Percentiles rank a stretch among this genome's conserved stretches.
These are phyloP conservation scores for Epinephelus lanceolatus DNA, from an alignment of 2,113 vertebrate genomes.

Conservation along the genomic window DNA sequence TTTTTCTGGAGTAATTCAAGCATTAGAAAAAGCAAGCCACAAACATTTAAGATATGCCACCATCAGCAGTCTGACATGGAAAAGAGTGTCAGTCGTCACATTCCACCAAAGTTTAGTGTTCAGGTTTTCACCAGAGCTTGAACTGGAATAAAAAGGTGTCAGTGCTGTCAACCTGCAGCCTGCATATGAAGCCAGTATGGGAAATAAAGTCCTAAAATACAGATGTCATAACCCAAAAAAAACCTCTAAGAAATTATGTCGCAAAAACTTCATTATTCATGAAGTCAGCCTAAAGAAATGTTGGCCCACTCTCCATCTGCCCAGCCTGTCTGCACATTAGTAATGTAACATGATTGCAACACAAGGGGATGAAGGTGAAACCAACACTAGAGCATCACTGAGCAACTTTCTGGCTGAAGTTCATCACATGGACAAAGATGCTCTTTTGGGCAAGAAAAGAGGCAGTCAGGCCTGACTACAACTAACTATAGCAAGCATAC, in stretches of 20 bases:
- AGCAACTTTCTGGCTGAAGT: too few species aligned
- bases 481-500: not conserved
- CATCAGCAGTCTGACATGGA: conserved; percentile 29
- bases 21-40: conserved; percentile 13
- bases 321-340: too few species aligned
- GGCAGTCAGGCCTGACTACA: not conserved
- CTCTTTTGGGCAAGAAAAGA: not conserved
- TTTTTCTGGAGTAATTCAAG: not conserved
- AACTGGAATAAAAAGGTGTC: not conserved
- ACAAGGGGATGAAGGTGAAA: too few species aligned
- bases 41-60: not conserved
- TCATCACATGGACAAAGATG: not conserved
- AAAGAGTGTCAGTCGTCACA: not conserved
- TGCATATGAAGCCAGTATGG: not conserved
- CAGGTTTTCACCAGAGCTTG: not conserved
- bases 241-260: too few species aligned
- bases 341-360: too few species aligned
- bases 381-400: too few species aligned
- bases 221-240: too few species aligned
- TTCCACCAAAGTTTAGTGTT: not conserved
- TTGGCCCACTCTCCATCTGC: too few species aligned
- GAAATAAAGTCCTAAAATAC: too few species aligned
- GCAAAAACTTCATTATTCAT: too few species aligned
- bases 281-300: too few species aligned
- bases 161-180: not conserved